phyloP scores from a whole-genome alignment of 2,888 invertebrate genomes.

The Luperina nickerlii region DNA sequence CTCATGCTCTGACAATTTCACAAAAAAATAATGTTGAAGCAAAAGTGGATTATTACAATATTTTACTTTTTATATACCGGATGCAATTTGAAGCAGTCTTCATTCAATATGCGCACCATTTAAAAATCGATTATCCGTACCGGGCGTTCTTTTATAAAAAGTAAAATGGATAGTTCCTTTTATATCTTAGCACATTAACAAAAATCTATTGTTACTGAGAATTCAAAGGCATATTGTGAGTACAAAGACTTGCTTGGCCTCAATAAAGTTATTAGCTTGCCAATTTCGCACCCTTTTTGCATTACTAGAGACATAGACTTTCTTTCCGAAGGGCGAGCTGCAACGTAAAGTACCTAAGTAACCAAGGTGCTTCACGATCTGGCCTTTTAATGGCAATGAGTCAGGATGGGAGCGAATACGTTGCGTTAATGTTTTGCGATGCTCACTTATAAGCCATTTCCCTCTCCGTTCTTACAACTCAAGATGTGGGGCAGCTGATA shows the following conservation, averaged over 20 bases:
- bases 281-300: slow-evolving; percentile 42
- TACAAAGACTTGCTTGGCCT: slow-evolving; percentile 12
- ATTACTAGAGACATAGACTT: slow-evolving; percentile 22
- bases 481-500: slow-evolving; percentile 30
- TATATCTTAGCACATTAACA: slow-evolving; percentile 5
- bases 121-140: slow-evolving; percentile 9
- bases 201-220: slow-evolving; percentile 32
- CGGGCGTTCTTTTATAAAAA: background rate
- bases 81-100: slow-evolving; percentile 1
- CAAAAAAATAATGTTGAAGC: background rate
- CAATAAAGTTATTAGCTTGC: slow-evolving; percentile 25
- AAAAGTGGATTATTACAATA: background rate
- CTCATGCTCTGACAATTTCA: slow-evolving; percentile 28
- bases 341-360: slow-evolving; percentile 6
- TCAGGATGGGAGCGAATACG: slow-evolving; percentile 15
- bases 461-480: slow-evolving; percentile 16
- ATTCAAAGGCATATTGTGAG: slow-evolving; percentile 24
- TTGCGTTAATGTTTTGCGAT: slow-evolving; percentile 25
- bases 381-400: slow-evolving; percentile 12
- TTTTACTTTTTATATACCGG: background rate
- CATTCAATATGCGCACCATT: slow-evolving; percentile 6
- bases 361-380: background rate
- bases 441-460: slow-evolving; percentile 45
- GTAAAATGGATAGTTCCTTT: slow-evolving; percentile 31
- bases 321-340: slow-evolving; percentile 9